Evolutionary conservation across 2,113 vertebrate genomes (phyloP).

Genomic region (Xyrauchen texanus): DNA sequence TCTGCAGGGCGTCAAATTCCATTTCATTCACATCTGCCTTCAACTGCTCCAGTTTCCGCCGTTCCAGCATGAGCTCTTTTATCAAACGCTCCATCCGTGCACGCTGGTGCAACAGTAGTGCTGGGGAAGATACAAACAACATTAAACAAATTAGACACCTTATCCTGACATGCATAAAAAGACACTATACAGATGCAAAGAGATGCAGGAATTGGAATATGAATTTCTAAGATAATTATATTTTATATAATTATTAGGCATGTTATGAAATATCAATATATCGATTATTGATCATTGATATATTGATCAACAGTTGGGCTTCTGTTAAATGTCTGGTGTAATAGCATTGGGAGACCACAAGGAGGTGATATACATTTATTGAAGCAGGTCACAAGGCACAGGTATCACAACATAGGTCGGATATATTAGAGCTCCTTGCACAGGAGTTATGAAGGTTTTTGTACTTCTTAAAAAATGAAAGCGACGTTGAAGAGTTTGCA

Average conservation of each 20-base stretch:
- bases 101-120: constrained; percentile 94
- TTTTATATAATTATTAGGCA: neutral
- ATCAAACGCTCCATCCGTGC: constrained; percentile 96
- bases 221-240: neutral
- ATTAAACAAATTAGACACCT: neutral
- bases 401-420: too few species aligned
- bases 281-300: too few species aligned
- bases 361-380: too few species aligned
- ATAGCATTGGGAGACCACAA: too few species aligned
- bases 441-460: too few species aligned
- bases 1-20: constrained; percentile 96
- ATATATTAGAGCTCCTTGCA: too few species aligned
- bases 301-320: too few species aligned
- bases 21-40: constrained; percentile 94
- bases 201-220: neutral
- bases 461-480: too few species aligned
- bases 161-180: neutral
- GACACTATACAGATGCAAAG: neutral
- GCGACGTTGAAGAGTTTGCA: too few species aligned
- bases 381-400: too few species aligned
- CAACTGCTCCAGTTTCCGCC: constrained; percentile 88
- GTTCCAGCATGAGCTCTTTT: constrained; percentile 90
- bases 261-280: too few species aligned
- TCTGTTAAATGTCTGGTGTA: too few species aligned
- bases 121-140: constrained; percentile 64